A percentile compares a stretch with the other conserved stretches of the same genome.
Conservation (phyloP, 2,888 invertebrate genomes). For the Lasioglossum morio region DNA sequence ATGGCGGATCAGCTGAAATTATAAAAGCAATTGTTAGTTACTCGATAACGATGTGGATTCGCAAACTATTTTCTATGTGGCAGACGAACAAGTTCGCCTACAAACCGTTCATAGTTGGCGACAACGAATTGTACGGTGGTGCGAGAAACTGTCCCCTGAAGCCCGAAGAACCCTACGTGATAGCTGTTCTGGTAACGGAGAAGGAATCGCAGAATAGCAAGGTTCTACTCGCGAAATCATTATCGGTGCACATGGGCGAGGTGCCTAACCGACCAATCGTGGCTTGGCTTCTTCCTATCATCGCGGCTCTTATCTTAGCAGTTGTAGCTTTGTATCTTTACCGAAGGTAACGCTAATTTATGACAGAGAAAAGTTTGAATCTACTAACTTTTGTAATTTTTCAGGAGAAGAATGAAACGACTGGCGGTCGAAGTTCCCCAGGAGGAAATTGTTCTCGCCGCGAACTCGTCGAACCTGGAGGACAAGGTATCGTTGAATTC, state of each 20-base stretch:
- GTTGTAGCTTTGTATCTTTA: constrained; percentile 32
- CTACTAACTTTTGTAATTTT: background rate
- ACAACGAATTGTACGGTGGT: constrained; percentile 50
- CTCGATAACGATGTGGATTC: no score
- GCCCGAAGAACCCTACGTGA: constrained; percentile 58
- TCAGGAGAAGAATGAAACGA: constrained; percentile 35
- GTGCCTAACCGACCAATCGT: constrained; percentile 33
- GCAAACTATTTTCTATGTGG: background rate
- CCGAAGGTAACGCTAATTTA: constrained; percentile 46
- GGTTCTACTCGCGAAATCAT: constrained; percentile 53
- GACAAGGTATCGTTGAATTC: constrained; percentile 7
- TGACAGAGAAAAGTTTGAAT: no score
- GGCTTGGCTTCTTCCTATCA: constrained; percentile 61
- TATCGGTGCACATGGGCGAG: constrained; percentile 54
- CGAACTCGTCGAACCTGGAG: constrained; percentile 17
- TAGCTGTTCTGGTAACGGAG: constrained; percentile 50
- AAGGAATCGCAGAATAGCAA: constrained; percentile 16
- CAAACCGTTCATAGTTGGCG: constrained; percentile 66
- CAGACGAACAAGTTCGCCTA: constrained; percentile 52
- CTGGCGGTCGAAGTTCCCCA: background rate
- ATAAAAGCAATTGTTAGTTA: no score
- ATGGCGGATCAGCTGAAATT: background rate
- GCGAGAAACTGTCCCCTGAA: constrained; percentile 64
- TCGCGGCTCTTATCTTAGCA: constrained; percentile 43
- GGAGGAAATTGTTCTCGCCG: constrained; percentile 40